Evolutionary conservation across 2,113 vertebrate genomes (phyloP), one percentile per base, ranked within the genome.

Genomic region (Mormoops blainvillei): DNA sequence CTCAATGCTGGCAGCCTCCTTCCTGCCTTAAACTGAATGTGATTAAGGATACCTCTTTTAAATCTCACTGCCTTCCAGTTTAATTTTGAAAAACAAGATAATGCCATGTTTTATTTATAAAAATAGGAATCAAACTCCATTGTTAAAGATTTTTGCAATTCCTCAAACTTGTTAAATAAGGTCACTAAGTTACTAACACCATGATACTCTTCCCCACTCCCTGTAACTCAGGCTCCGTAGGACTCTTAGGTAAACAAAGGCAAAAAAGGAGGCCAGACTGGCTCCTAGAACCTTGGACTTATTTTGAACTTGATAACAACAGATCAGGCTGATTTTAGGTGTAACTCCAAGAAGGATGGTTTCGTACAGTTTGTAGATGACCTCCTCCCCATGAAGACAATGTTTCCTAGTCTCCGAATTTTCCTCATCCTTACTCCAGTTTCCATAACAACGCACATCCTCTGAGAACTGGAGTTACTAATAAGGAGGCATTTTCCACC

Each of bases 371-470:
- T 84, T 67, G 52, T 84, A 73, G 88, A 43, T 45, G n/a, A 85
- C n/a, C 31, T 26, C 10, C n/a, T 84, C 24, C 8, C 45, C 77
- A 16, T 84, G 73, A 41, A n/a, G 28, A 56, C 52, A 54, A 0
- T 68, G 50, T 77, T 77, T 93, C 54, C 12, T 52, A 80, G 65
- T n/a, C 48, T 81, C 38, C 16, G 41, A 26, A 56, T 89, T 85
- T 91, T 89, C 11, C 45, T 78, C 3, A 19, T 68, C 43, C 22
- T 67, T 43, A 14, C 16, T 91, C n/a, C 22, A 28, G 73, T 89
- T 95, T 91, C 77, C 77, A 80, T 97, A 91, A 91, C 83, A 92
- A 94, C 77, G 50, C 54, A 52, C 31, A 68, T 89, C 36, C 77
- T n/a, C 28, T 14, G 58, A 85, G 70, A 85, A 18, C 70, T 43